Evolutionary conservation across 2,888 invertebrate genomes (phyloP).

Genomic region (Julus scandinavius): DNA sequence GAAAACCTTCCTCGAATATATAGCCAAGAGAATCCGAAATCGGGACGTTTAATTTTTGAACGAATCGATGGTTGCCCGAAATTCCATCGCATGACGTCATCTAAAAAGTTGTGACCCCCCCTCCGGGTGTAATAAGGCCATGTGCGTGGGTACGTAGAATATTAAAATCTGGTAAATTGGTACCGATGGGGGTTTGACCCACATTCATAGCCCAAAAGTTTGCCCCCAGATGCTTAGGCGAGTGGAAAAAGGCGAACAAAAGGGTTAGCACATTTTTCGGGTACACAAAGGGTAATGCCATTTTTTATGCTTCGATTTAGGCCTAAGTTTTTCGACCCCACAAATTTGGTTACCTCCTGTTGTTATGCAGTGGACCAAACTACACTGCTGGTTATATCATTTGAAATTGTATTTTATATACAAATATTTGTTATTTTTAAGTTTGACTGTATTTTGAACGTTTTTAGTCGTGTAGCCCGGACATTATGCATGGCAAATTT

Average conservation of each 20-base stretch:
- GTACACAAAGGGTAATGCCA: conserved; percentile 14
- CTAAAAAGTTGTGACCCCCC: conserved; percentile 24
- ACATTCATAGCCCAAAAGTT: not conserved
- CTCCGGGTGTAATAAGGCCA: not conserved
- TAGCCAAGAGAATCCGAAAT: not conserved
- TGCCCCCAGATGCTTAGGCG: not conserved
- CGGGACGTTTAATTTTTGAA: not conserved
- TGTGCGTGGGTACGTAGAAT: not conserved
- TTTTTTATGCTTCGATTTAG: not conserved
- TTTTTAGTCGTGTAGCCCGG: no score
- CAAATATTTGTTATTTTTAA: no score
- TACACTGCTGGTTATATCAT: not conserved
- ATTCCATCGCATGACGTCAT: conserved; percentile 20
- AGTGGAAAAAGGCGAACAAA: not conserved
- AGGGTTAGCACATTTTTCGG: conserved; percentile 1
- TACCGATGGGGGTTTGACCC: not conserved
- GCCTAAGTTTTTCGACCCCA: not conserved
- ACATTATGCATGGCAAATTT: not conserved
- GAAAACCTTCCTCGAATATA: not conserved
- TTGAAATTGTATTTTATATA: no score
- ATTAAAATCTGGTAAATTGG: not conserved
- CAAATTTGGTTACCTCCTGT: not conserved
- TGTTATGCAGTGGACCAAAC: not conserved
- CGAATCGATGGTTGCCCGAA: not conserved
- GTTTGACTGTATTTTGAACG: no score